Base-by-base conservation (phyloP, 23 tunicate species). In the Ciona savignyi region DNA sequence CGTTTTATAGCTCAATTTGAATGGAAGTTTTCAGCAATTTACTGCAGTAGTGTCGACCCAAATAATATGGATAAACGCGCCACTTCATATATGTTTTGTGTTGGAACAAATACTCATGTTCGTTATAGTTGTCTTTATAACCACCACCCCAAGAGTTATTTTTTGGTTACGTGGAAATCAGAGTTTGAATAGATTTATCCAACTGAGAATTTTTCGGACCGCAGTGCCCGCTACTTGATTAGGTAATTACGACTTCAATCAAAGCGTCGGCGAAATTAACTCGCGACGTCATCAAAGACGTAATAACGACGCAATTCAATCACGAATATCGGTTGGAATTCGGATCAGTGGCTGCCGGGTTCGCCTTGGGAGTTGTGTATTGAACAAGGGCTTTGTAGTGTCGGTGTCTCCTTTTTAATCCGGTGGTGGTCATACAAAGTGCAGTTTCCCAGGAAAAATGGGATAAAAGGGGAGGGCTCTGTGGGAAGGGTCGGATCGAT, bases 401-500 rank as follows among this genome's bases (percentile, higher is more conserved):
- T 9, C 56, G 56, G 56, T 42, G 56, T 42, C 56, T 42, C 56
- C 15, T 15, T 42, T 42, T 15, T 42, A 42, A 42, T 42, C 56
- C 56, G 11, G 56, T 15, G 11, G 56, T 15, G 56, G 11, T 42
- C 56, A 15, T 42, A 42, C 56, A 42, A 42, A 42, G 56, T 42
- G 56, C 56, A 6, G 56, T 15, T 42, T 42, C 56, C 56, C 56
- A 42, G 15, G 56, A 15, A 42, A 6, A 42, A 15, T 9, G 56
- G 15, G 9, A 15, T 6, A 42, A 42, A 15, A 15, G 23, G 67
- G 6, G 23, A 9, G 67, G 67, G 67, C 26, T n/a, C 22, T 22
- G 26, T 63, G 67, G 67, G 67, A 23, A 25, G 67, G 28, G 6
- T 63, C 28, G 4, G 26, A 63, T 63, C 67, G 28, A 63, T 63